Conservation (phyloP, 2,797 vertebrate genomes). For the Malurus splendens region DNA sequence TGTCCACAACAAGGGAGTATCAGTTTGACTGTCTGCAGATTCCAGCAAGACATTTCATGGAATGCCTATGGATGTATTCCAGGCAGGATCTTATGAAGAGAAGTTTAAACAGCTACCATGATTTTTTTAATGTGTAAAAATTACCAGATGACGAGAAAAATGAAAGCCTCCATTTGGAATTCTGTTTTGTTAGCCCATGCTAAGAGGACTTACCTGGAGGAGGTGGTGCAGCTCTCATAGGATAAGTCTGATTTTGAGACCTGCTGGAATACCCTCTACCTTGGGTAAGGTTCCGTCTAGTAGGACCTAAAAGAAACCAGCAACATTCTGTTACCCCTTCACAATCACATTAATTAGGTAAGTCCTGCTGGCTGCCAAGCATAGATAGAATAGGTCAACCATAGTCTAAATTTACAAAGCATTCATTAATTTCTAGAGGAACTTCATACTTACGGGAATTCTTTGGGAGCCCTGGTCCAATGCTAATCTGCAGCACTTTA, state of each 20-base stretch:
- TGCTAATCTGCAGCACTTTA: conserved; percentile 94
- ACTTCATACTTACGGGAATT: conserved; percentile 87
- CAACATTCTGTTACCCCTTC: neutral
- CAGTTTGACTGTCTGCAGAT: neutral
- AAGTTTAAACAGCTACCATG: neutral
- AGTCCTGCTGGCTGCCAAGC: neutral
- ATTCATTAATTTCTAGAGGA: neutral
- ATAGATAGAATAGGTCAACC: neutral
- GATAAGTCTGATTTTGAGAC: conserved; percentile 77
- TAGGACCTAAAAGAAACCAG: conserved; percentile 81
- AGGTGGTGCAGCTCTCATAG: conserved; percentile 85
- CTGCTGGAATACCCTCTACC: conserved; percentile 62
- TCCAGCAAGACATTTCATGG: neutral
- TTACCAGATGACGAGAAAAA: neutral
- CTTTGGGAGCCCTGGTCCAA: conserved; percentile 90
- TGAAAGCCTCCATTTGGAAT: neutral
- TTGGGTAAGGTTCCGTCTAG: conserved; percentile 75
- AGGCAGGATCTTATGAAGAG: neutral
- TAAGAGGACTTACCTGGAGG: conserved; percentile 81
- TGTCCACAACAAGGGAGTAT: neutral
- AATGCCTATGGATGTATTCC: neutral
- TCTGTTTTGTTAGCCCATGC: neutral
- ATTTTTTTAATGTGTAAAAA: neutral
- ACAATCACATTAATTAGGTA: neutral
- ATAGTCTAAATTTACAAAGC: neutral